These are phyloP conservation scores for Harpalus rubripes DNA, from an alignment of 2,888 invertebrate genomes.

Conservation along the genomic window DNA sequence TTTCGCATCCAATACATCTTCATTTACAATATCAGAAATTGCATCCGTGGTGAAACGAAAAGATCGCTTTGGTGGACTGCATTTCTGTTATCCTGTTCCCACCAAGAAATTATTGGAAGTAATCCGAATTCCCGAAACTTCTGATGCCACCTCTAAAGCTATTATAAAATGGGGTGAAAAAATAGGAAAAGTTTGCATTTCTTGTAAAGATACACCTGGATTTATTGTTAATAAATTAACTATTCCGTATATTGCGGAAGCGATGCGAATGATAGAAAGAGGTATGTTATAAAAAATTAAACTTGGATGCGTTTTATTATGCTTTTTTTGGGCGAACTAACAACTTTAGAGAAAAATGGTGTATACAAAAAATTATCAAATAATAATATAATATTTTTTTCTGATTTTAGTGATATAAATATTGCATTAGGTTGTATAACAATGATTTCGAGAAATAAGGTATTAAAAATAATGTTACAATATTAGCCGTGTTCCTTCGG, in stretches of 20 bases:
- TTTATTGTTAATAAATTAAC: constrained; percentile 94
- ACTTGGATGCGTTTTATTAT: too few relatives aligned
- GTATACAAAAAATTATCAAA: too few relatives aligned
- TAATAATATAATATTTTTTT: too few relatives aligned
- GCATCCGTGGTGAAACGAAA: constrained; percentile 85
- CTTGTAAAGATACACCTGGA: constrained; percentile 95
- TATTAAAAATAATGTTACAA: too few relatives aligned
- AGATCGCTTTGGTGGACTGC: constrained; percentile 90
- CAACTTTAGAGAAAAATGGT: too few relatives aligned
- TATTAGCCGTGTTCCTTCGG: too few relatives aligned
- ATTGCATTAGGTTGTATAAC: too few relatives aligned
- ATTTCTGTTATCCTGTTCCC: constrained; percentile 96
- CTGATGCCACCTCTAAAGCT: constrained; percentile 85
- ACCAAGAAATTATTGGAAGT: constrained; percentile 94
- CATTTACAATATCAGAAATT: constrained; percentile 90
- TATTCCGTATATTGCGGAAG: constrained; percentile 91
- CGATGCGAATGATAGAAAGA: constrained; percentile 88
- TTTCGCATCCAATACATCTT: constrained; percentile 94
- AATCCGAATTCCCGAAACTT: constrained; percentile 86
- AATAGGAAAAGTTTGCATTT: constrained; percentile 90
- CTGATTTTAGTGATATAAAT: too few relatives aligned
- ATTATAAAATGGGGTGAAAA: constrained; percentile 90
- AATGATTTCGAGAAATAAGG: too few relatives aligned
- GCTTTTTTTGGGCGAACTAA: too few relatives aligned
- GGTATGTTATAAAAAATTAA: too few relatives aligned